These are phyloP conservation scores for Lethenteron reissneri DNA, from an alignment of 2,113 vertebrate species.

Conservation along the genomic window DNA sequence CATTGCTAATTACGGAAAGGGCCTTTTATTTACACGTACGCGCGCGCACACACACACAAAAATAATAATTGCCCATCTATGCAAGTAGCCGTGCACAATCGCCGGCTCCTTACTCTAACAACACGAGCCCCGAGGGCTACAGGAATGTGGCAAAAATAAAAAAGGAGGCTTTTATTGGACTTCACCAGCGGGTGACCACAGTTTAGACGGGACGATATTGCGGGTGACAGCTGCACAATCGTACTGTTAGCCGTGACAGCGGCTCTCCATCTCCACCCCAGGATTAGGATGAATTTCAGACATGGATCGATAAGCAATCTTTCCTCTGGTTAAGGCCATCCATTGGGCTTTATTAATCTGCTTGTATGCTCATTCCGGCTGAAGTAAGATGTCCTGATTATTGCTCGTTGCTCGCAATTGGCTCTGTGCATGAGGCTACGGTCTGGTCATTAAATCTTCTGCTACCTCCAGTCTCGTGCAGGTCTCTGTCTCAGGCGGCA, in stretches of 20 bases:
- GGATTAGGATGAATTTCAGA: background rate
- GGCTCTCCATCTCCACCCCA: background rate
- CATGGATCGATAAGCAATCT: slow-evolving; percentile 4
- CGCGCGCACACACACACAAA: too few species aligned
- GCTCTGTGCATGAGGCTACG: background rate
- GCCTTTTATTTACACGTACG: too few species aligned
- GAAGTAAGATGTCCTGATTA: slow-evolving; percentile 2
- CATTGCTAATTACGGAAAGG: too few species aligned
- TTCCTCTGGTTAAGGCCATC: slow-evolving; percentile 6
- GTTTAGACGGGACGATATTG: background rate
- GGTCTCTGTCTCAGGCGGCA: too few species aligned
- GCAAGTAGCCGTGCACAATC: background rate
- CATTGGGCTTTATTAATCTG: slow-evolving; percentile 3
- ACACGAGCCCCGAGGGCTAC: background rate
- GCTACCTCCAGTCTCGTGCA: too few species aligned
- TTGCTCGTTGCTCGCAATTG: slow-evolving; percentile 1
- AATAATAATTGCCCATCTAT: background rate
- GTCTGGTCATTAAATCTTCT: too few species aligned
- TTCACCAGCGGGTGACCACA: background rate
- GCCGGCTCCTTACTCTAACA: background rate
- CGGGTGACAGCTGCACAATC: background rate
- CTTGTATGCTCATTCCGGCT: slow-evolving; percentile 1
- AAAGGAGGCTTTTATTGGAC: background rate
- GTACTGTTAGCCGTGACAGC: slow-evolving; percentile 1
- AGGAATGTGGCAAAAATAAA: background rate